A percentile compares a stretch with the other conserved stretches of the same genome.
phyloP scores from a whole-genome alignment of 2,113 vertebrate genomes.

The Urocynchramus pylzowi region DNA sequence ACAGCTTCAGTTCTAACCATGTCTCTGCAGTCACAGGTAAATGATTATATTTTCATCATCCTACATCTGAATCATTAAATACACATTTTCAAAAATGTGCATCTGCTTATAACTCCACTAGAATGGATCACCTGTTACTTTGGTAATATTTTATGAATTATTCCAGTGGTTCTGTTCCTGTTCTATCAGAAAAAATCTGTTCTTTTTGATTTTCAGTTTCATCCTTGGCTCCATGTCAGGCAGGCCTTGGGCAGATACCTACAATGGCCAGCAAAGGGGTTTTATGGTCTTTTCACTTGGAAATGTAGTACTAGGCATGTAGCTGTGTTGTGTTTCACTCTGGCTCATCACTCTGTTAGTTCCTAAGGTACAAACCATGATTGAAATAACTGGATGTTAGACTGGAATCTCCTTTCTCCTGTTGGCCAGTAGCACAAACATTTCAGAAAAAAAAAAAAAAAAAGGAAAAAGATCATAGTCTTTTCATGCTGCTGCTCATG shows the following conservation, averaged over 20 bases:
- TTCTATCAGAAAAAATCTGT: neutral
- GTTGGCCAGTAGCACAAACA: neutral
- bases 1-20: neutral
- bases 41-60: neutral
- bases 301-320: neutral
- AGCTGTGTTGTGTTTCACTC: neutral
- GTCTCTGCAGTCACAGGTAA: neutral
- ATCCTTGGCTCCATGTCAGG: neutral
- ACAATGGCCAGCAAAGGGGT: accelerated
- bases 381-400: neutral
- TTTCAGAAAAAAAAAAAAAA: neutral
- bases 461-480: neutral
- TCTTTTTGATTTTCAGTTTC: neutral
- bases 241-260: neutral
- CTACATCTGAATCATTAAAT: neutral
- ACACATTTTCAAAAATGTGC: neutral
- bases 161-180: neutral
- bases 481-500: neutral
- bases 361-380: neutral
- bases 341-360: neutral
- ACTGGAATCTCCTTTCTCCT: neutral
- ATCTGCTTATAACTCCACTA: neutral
- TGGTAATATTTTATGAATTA: neutral
- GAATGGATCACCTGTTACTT: neutral
- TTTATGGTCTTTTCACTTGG: neutral